phyloP scores from a whole-genome alignment of 2,888 invertebrate species.

The Drosophila eohydei region DNA sequence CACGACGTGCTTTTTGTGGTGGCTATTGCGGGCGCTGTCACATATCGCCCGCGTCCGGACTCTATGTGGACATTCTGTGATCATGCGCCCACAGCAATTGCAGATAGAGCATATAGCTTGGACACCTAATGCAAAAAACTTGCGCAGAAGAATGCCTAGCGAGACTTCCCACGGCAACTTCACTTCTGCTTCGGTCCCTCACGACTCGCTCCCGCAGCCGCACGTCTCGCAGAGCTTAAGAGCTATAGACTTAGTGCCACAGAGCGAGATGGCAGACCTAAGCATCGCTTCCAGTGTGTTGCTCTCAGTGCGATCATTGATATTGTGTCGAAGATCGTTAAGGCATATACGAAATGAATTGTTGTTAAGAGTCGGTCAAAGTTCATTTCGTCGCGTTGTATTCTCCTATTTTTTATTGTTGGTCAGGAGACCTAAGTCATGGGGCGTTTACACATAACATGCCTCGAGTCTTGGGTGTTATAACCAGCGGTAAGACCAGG shows the following conservation, averaged over 20 bases:
- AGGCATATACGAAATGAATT: background rate
- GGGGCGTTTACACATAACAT: background rate
- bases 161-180: background rate
- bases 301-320: background rate
- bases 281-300: background rate
- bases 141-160: background rate
- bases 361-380: background rate
- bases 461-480: background rate
- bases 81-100: background rate
- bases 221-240: background rate
- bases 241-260: background rate
- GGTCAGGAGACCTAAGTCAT: background rate
- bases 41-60: slow-evolving; percentile 80
- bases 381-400: too few relatives aligned
- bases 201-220: background rate
- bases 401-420: background rate
- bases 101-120: background rate
- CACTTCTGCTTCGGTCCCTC: too few relatives aligned
- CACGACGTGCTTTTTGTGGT: slow-evolving; percentile 89
- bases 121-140: background rate
- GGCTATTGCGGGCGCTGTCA: slow-evolving; percentile 90
- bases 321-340: background rate
- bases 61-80: slow-evolving; percentile 87
- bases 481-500: background rate
- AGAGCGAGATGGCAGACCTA: background rate